Evolutionary conservation across 2,888 invertebrate species (phyloP).

Genomic region (Pollenia labialis): DNA sequence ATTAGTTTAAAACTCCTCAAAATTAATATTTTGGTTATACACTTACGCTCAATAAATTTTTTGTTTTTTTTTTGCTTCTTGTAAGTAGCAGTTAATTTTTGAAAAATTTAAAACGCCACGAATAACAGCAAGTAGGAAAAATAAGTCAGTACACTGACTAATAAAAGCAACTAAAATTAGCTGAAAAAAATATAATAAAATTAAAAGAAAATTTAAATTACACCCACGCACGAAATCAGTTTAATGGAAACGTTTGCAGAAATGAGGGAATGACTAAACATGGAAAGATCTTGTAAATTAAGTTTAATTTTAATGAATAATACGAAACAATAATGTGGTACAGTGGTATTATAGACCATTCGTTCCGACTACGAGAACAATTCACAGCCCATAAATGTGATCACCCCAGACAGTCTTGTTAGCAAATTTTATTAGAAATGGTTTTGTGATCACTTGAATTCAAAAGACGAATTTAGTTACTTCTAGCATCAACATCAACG

Average conservation of each 20-base stretch:
- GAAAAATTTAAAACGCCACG: slow-evolving; percentile 1
- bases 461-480: slow-evolving; percentile 48
- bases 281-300: slow-evolving; percentile 6
- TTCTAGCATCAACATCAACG: not conserved
- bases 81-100: not conserved
- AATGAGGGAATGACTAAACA: not conserved
- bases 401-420: slow-evolving; percentile 43
- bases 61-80: slow-evolving; percentile 8
- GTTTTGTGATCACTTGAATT: slow-evolving; percentile 5
- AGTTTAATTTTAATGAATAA: slow-evolving; percentile 17
- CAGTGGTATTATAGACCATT: slow-evolving; percentile 44
- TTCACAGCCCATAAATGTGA: slow-evolving; percentile 44
- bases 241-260: slow-evolving; percentile 31
- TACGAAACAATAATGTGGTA: not conserved
- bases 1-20: not conserved
- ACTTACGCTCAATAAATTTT: slow-evolving; percentile 63
- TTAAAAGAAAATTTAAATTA: slow-evolving; percentile 65
- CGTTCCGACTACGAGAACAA: not conserved
- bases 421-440: slow-evolving; percentile 46
- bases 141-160: slow-evolving; percentile 14
- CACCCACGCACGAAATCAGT: slow-evolving; percentile 67
- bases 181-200: slow-evolving; percentile 57
- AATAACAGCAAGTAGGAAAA: not conserved
- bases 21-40: slow-evolving; percentile 12
- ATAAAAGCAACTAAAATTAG: slow-evolving; percentile 26